Conservation (phyloP, 2,113 vertebrate species). For the Mustela nigripes region DNA sequence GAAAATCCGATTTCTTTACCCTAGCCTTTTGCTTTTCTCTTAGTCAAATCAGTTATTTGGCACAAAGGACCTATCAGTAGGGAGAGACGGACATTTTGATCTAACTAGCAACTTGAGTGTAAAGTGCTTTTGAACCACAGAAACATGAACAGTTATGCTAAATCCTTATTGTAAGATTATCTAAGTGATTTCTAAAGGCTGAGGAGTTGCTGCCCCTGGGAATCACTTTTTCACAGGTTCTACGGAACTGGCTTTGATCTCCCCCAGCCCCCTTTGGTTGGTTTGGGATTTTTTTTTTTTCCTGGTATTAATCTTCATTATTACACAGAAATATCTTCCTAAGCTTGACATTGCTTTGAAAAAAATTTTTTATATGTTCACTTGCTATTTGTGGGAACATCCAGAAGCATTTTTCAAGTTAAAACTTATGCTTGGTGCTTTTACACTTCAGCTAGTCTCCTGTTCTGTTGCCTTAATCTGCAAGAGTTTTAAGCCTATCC, state of each 20-base stretch:
- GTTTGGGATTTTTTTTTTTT: not conserved
- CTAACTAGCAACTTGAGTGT: not conserved
- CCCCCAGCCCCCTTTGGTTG: not conserved
- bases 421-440: not conserved
- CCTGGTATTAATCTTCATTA: not conserved
- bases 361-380: not conserved
- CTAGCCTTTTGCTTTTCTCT: not conserved
- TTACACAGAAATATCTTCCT: not conserved
- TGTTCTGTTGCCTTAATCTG: not conserved
- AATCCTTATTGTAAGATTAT: not conserved
- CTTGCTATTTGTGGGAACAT: not conserved
- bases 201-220: not conserved
- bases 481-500: not conserved
- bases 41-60: not conserved
- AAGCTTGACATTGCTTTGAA: not conserved
- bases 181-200: not conserved
- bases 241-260: not conserved
- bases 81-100: not conserved
- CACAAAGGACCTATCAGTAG: not conserved
- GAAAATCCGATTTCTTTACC: not conserved
- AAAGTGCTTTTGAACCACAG: not conserved
- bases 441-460: not conserved
- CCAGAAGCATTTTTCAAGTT: not conserved
- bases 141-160: not conserved
- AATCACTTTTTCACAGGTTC: conserved; percentile 20